Evolutionary conservation across 2,888 invertebrate species (phyloP).

Genomic region (Chorisops tibialis): DNA sequence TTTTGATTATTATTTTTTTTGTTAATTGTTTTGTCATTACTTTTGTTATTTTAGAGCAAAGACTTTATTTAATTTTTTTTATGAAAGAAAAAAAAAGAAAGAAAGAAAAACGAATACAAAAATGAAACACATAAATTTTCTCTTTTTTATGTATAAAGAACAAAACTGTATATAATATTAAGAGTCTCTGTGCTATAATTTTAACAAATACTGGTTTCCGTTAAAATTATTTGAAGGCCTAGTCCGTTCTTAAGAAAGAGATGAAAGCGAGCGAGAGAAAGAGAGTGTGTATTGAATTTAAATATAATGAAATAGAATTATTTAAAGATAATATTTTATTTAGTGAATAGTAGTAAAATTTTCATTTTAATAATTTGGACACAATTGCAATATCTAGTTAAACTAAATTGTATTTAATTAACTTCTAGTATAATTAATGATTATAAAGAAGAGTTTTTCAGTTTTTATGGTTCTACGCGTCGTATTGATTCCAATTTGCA

Average conservation of each 20-base stretch:
- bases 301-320: slow-evolving; percentile 18
- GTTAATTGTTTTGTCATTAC: no score
- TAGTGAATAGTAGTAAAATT: no score
- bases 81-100: background rate
- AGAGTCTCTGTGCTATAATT: slow-evolving; percentile 9
- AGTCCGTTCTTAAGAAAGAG: slow-evolving; percentile 12
- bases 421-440: no score
- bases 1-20: background rate
- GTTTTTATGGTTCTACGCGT: no score
- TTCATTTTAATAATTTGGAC: no score
- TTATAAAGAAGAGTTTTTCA: no score
- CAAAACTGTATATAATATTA: slow-evolving; percentile 5
- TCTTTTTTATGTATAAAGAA: slow-evolving; percentile 7
- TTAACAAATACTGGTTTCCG: slow-evolving; percentile 3
- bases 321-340: background rate
- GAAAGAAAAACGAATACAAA: background rate
- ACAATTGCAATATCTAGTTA: no score
- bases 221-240: slow-evolving; percentile 15
- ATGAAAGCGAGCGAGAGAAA: no score
- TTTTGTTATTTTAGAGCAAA: slow-evolving; percentile 7
- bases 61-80: background rate
- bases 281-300: slow-evolving; percentile 22
- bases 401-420: no score
- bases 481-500: slow-evolving; percentile 11
- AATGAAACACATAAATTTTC: background rate